These are phyloP conservation scores for Phaonia tiefii DNA, from an alignment of 2,888 invertebrate genomes.

Conservation along the genomic window DNA sequence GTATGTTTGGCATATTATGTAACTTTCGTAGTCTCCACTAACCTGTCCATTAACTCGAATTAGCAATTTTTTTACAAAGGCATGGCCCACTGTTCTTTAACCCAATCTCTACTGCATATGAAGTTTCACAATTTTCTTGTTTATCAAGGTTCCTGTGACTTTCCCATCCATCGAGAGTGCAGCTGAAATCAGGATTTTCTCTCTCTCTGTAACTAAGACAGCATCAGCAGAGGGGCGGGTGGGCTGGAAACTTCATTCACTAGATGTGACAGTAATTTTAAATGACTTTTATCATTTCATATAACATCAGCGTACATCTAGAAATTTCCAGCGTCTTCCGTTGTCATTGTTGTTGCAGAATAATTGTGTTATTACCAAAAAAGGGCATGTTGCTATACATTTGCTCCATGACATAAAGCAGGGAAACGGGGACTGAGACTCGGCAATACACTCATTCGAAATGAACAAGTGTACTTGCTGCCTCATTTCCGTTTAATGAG, in stretches of 20 bases:
- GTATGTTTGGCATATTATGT: too few relatives aligned
- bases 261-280: constrained; percentile 62
- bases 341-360: constrained; percentile 36
- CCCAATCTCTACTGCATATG: too few relatives aligned
- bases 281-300: constrained; percentile 52
- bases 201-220: too few relatives aligned
- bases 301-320: too few relatives aligned
- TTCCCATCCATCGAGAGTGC: too few relatives aligned
- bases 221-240: background rate
- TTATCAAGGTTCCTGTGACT: too few relatives aligned
- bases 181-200: background rate
- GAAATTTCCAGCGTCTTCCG: too few relatives aligned
- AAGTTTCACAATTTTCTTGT: too few relatives aligned
- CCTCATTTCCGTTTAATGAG: constrained; percentile 75
- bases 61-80: too few relatives aligned
- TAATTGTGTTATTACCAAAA: constrained; percentile 54
- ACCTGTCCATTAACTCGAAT: too few relatives aligned
- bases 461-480: constrained; percentile 66
- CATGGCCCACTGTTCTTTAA: too few relatives aligned
- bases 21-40: too few relatives aligned
- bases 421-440: background rate
- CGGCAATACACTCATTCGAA: constrained; percentile 23
- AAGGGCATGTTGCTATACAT: constrained; percentile 55
- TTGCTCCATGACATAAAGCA: background rate
- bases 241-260: constrained; percentile 52